phyloP scores from a whole-genome alignment of 2,113 vertebrate species.

The Neoarius graeffei region DNA sequence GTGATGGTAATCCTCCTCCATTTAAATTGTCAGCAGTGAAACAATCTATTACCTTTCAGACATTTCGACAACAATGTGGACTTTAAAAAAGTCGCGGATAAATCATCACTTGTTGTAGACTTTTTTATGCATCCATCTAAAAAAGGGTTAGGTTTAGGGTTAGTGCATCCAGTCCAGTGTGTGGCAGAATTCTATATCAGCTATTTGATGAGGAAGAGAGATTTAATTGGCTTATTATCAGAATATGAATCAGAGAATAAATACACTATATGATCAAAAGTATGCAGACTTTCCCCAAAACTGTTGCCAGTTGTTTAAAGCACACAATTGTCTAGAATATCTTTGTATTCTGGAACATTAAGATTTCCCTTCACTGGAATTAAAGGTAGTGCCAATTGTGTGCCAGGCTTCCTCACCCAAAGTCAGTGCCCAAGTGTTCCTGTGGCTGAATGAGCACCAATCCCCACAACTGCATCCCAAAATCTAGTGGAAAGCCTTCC shows the following conservation, averaged over 20 bases:
- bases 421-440: background rate
- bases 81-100: background rate
- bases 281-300: background rate
- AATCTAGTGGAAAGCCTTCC: background rate
- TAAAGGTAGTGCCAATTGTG: background rate
- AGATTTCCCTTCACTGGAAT: background rate
- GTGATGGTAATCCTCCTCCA: constrained; percentile 25
- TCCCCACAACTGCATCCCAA: background rate
- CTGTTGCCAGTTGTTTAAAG: background rate
- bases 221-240: background rate
- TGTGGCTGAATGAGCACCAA: background rate
- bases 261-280: background rate
- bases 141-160: background rate
- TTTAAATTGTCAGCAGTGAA: constrained; percentile 14
- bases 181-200: background rate
- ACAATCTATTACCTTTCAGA: constrained; percentile 4
- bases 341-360: background rate
- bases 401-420: background rate
- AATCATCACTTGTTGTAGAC: background rate
- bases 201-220: background rate
- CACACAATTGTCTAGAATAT: background rate
- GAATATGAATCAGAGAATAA: background rate
- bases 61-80: background rate
- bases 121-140: background rate
- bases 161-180: background rate